Percentiles rank a stretch among this genome's conserved stretches.
phyloP scores from a whole-genome alignment of 2,113 vertebrate species.

The Pleuronectes platessa region DNA sequence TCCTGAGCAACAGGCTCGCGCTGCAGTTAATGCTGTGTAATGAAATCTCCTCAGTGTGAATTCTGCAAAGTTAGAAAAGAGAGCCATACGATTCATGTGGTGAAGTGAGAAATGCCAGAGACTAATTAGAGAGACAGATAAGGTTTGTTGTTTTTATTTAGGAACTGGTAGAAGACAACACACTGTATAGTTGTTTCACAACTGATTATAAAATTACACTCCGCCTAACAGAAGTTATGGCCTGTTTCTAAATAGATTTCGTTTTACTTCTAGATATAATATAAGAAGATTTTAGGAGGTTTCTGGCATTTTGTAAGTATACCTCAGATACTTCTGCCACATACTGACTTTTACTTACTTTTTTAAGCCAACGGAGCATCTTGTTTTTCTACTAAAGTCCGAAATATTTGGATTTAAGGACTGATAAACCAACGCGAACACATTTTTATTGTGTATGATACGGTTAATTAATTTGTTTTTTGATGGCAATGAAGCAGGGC shows the following conservation, averaged over 20 bases:
- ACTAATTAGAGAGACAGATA: not conserved
- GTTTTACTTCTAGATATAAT: no score
- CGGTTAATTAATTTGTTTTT: not conserved
- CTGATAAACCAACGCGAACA: no score
- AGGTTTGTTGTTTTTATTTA: not conserved
- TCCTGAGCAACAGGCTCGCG: slow-evolving; percentile 7
- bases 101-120: not conserved
- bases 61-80: not conserved
- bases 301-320: not conserved
- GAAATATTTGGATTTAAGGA: slow-evolving; percentile 1
- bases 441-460: not conserved
- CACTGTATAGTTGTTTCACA: not conserved
- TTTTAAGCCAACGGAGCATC: not conserved
- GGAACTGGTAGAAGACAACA: not conserved
- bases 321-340: not conserved
- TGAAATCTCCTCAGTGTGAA: not conserved
- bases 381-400: not conserved
- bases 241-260: not conserved
- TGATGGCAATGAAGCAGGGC: no score
- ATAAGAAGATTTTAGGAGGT: no score
- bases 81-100: not conserved
- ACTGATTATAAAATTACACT: not conserved
- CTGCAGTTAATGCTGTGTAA: not conserved
- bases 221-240: not conserved
- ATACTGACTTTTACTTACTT: not conserved